Percentiles rank a stretch among this genome's conserved stretches.
phyloP scores from a whole-genome alignment of 2,113 vertebrate genomes.

The Vimba vimba region DNA sequence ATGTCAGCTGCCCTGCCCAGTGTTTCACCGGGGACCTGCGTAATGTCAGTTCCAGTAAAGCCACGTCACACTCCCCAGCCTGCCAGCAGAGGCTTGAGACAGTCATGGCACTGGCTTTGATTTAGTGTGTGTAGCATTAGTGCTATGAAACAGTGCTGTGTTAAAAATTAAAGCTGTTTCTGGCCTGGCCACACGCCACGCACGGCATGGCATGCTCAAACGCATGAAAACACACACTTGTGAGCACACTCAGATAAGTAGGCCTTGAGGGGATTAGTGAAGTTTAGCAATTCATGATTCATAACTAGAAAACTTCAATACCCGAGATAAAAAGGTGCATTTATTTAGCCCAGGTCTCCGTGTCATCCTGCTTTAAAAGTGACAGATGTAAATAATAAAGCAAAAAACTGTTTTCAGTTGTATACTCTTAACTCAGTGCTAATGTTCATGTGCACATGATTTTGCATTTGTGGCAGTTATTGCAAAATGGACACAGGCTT shows the following conservation, averaged over 20 bases:
- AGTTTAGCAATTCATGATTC: neutral
- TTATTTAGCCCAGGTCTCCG: neutral
- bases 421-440: neutral
- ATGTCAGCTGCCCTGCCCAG: neutral
- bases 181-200: neutral
- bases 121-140: conserved; percentile 20
- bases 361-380: neutral
- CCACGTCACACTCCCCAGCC: conserved; percentile 31
- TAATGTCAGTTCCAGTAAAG: conserved; percentile 43
- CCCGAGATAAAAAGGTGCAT: neutral
- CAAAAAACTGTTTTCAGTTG: neutral
- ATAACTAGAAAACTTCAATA: neutral
- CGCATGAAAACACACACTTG: neutral
- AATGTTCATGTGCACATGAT: neutral
- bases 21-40: neutral
- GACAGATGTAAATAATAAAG: neutral
- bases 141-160: conserved; percentile 21
- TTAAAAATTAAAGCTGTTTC: neutral
- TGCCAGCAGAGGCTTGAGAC: conserved; percentile 26
- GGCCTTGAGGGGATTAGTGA: conserved; percentile 15
- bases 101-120: conserved; percentile 14
- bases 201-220: neutral
- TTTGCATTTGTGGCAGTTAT: neutral
- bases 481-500: neutral
- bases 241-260: neutral